A percentile compares a stretch with the other conserved stretches of the same genome.
phyloP scores from a whole-genome alignment of 2,888 invertebrate genomes.

The Parapristionchus giblindavisi region DNA sequence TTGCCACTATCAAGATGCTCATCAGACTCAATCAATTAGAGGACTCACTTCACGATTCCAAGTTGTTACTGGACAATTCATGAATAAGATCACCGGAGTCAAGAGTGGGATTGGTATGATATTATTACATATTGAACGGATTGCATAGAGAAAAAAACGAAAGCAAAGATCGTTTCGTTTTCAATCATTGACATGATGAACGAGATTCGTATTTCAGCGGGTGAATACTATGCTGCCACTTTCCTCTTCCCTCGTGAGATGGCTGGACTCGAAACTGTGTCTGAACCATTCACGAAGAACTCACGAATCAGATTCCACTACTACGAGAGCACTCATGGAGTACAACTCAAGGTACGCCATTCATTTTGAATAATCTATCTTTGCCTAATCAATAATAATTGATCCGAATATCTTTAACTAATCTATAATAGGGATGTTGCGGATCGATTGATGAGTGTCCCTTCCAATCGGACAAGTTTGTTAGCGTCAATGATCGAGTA shows the following conservation, averaged over 20 bases:
- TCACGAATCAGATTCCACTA: conserved; percentile 65
- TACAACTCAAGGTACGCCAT: conserved; percentile 65
- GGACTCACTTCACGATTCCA: conserved; percentile 68
- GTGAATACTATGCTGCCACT: conserved; percentile 67
- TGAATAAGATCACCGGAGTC: conserved; percentile 69
- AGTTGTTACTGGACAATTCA: conserved; percentile 67
- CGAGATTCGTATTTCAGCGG: conserved; percentile 52
- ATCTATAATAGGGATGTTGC: conserved; percentile 48
- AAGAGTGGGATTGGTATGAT: conserved; percentile 62
- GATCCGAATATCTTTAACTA: background rate
- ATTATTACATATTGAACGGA: too few relatives aligned
- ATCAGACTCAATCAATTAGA: conserved; percentile 63
- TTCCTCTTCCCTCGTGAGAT: conserved; percentile 68
- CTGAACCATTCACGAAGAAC: conserved; percentile 58
- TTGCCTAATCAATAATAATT: background rate
- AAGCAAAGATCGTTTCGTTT: background rate
- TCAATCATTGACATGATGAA: background rate
- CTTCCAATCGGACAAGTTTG: conserved; percentile 67
- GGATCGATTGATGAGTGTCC: conserved; percentile 56
- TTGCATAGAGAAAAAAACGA: background rate
- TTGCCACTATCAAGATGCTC: conserved; percentile 64
- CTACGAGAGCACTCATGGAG: conserved; percentile 69
- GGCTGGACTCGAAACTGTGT: conserved; percentile 62
- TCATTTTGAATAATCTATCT: background rate
- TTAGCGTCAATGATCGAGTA: conserved; percentile 64